phyloP scores from a whole-genome alignment of 2,113 vertebrate genomes.

The Actenoides hombroni region DNA sequence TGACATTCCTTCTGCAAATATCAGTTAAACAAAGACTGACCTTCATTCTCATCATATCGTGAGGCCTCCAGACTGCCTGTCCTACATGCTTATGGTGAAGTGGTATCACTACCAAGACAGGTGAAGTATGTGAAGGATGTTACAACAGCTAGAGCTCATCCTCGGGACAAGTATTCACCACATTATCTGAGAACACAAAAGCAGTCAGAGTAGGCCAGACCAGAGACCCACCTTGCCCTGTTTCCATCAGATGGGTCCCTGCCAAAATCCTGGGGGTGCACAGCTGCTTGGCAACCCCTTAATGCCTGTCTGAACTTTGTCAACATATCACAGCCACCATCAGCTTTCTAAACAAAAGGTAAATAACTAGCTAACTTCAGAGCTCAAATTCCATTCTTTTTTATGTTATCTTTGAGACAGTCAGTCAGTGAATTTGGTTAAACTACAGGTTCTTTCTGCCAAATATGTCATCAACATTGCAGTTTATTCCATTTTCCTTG shows the following conservation, averaged over 20 bases:
- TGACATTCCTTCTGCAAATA: neutral
- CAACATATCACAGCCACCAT: neutral
- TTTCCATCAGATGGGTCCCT: neutral
- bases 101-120: neutral
- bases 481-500: neutral
- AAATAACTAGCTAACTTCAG: neutral
- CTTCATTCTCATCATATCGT: neutral
- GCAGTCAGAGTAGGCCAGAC: neutral
- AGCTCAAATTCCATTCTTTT: neutral
- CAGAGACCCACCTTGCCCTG: neutral
- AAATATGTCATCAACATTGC: neutral
- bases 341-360: neutral
- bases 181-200: neutral
- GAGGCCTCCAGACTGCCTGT: neutral
- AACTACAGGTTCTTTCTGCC: neutral
- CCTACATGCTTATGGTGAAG: neutral
- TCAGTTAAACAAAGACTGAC: neutral
- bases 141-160: neutral
- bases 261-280: too few relatives aligned
- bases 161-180: neutral
- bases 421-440: neutral
- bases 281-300: neutral
- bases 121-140: neutral
- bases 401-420: neutral
- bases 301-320: neutral